Percentiles rank a stretch among this genome's conserved stretches.
phyloP scores from a whole-genome alignment of 2,888 invertebrate genomes.

The Hypena proboscidalis region DNA sequence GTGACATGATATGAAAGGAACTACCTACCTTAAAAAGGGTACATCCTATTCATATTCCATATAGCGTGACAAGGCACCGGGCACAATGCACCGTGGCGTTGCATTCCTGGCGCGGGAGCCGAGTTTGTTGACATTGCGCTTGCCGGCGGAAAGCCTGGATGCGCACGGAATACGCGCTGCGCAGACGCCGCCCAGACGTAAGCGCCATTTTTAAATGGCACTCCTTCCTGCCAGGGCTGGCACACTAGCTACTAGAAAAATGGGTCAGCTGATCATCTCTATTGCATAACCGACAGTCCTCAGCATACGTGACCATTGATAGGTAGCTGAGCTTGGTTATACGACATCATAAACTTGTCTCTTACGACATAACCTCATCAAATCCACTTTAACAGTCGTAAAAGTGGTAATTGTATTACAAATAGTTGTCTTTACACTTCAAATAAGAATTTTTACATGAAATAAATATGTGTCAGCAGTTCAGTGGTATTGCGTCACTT shows the following conservation, averaged over 20 bases:
- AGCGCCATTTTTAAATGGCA: constrained; percentile 70
- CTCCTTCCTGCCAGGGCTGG: constrained; percentile 66
- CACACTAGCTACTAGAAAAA: constrained; percentile 35
- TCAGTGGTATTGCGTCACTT: constrained; percentile 15
- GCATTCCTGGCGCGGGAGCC: constrained; percentile 42
- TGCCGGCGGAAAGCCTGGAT: constrained; percentile 65
- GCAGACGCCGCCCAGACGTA: constrained; percentile 74
- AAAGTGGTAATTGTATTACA: constrained; percentile 19
- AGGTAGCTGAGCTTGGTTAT: constrained; percentile 16
- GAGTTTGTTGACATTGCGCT: constrained; percentile 54
- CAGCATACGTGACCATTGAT: constrained; percentile 18
- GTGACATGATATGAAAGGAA: constrained; percentile 33
- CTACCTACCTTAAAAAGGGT: constrained; percentile 29
- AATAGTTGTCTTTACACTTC: constrained; percentile 1
- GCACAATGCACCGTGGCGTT: constrained; percentile 27
- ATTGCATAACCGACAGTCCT: constrained; percentile 28
- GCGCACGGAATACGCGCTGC: constrained; percentile 66
- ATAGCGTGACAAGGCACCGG: constrained; percentile 28
- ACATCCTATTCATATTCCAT: constrained; percentile 38
- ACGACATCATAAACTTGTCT: constrained; percentile 14
- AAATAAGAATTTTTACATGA: constrained; percentile 11
- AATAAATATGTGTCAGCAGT: constrained; percentile 26
- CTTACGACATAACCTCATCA: constrained; percentile 8
- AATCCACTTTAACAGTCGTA: constrained; percentile 18
- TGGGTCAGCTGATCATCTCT: constrained; percentile 36